Evolutionary conservation across 2,113 vertebrate species (phyloP).

Genomic region (Pseudorectes ferrugineus): DNA sequence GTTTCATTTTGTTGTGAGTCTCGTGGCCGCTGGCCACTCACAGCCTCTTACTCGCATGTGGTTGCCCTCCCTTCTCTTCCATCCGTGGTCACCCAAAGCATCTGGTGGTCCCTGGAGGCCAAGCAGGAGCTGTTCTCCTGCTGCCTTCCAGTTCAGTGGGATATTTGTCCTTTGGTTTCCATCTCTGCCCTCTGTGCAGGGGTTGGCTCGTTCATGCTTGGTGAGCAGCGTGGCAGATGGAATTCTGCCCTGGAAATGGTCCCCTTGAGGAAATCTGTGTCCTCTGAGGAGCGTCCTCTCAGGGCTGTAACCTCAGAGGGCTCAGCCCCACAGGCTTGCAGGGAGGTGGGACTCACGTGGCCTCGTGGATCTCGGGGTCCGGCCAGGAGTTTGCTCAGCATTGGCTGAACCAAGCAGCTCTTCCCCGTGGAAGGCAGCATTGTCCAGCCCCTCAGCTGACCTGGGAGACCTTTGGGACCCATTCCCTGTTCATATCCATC

Average conservation of each 20-base stretch:
- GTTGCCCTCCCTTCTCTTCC: slow-evolving; percentile 20
- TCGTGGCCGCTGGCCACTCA: neutral
- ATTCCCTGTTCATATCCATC: neutral
- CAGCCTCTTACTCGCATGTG: slow-evolving; percentile 23
- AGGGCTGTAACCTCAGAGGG: neutral
- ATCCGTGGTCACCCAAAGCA: neutral
- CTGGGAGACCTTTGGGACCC: neutral
- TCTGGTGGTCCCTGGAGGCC: slow-evolving; percentile 27
- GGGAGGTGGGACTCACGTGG: neutral
- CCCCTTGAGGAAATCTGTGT: neutral
- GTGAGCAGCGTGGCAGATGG: neutral
- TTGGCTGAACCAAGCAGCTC: neutral
- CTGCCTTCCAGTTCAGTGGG: neutral
- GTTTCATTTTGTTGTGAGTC: neutral
- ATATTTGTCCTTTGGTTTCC: neutral
- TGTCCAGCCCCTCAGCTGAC: neutral
- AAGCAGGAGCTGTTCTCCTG: neutral
- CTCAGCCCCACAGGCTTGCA: neutral
- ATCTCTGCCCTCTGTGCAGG: neutral
- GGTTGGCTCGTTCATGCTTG: neutral
- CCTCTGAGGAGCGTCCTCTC: neutral
- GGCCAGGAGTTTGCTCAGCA: neutral
- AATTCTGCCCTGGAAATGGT: neutral
- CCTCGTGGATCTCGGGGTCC: accelerated
- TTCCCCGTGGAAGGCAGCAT: neutral